Percentiles rank a stretch among this genome's conserved stretches.
Conservation (phyloP, 1,140 invertebrate species). For the Agraylea sexmaculata region DNA sequence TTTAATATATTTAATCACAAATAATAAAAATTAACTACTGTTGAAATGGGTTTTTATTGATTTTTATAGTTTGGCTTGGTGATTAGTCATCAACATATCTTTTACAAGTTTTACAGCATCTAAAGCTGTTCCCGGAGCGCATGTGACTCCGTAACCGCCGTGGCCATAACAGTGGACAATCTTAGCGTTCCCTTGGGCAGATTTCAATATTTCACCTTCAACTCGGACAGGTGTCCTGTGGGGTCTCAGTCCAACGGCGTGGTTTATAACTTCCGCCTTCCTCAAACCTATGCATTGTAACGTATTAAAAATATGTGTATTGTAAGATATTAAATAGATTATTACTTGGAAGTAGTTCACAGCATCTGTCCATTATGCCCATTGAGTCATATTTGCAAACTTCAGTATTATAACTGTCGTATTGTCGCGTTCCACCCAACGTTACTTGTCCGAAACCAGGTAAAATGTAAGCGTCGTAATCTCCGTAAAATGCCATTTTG, state of each 20-base stretch:
- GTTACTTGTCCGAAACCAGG: constrained; percentile 63
- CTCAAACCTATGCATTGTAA: constrained; percentile 34
- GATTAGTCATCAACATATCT: constrained; percentile 38
- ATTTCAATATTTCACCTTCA: constrained; percentile 47
- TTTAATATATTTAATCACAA: background rate
- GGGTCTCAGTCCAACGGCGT: constrained; percentile 68
- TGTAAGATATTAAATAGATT: no score
- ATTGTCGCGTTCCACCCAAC: constrained; percentile 72
- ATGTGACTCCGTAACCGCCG: constrained; percentile 79
- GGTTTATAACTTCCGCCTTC: constrained; percentile 46
- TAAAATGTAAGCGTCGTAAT: constrained; percentile 75
- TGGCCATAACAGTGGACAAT: constrained; percentile 90
- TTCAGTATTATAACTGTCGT: constrained; percentile 60
- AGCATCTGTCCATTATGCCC: constrained; percentile 63
- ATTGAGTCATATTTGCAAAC: constrained; percentile 58
- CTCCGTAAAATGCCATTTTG: constrained; percentile 74
- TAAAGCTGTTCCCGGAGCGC: constrained; percentile 72
- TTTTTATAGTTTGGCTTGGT: constrained; percentile 41
- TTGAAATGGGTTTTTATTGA: background rate
- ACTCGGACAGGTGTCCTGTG: constrained; percentile 64
- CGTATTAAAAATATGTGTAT: background rate
- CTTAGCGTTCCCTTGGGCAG: constrained; percentile 35
- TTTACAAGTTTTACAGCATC: constrained; percentile 58
- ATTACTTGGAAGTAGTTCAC: constrained; percentile 51
- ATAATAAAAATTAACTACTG: background rate